Evolutionary conservation across 2,888 invertebrate genomes (phyloP), one percentile per base, ranked within the genome.

Genomic region (Exephanes ischioxanthus): DNA sequence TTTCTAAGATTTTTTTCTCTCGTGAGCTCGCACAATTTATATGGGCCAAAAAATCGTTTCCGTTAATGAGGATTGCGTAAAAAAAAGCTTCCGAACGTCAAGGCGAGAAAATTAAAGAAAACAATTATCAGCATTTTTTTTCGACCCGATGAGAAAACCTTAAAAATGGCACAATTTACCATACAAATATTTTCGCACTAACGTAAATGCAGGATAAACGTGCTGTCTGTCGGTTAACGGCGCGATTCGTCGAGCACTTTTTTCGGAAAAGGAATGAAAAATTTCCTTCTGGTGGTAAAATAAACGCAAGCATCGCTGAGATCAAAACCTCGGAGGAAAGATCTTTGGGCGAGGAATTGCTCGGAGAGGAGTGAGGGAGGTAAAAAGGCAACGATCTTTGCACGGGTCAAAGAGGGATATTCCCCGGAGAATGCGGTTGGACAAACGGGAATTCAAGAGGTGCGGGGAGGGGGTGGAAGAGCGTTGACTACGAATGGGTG

Each of bases 321-420:
- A 41, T 77, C 71, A 33, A 37, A 37, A 30, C 51, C 33, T 71
- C 33, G 66, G 22, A 71, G n/a, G 30, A 45, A 72, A 58, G 58
- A 61, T 58, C 66, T 68, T 48, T 73, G 6, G 33, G 53, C 30
- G 48, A 55, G 76, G 30, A 70, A 80, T 68, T 73, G 73, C 55
- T 77, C 11, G 30, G 70, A 19, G 53, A 19, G 19, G 5, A 14
- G 53, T 26, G 26, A 26, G 26, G 3, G 26, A 26, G 19, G 16
- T 41, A 45, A 19, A 80, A 45, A 68, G 55, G 67, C 75, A 58
- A 75, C 67, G 80, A 75, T 75, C 73, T 81, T 48, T 63, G 58
- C 48, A 30, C 68, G 70, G 80, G 61, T 75, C 80, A 81, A 81
- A 68, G 75, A 41, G 67, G 53, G 45, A 75, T 68, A 68, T 81